Conservation (phyloP, 37 sponge, comb jelly and placozoan genomes). For the Sycon ciliatum region DNA sequence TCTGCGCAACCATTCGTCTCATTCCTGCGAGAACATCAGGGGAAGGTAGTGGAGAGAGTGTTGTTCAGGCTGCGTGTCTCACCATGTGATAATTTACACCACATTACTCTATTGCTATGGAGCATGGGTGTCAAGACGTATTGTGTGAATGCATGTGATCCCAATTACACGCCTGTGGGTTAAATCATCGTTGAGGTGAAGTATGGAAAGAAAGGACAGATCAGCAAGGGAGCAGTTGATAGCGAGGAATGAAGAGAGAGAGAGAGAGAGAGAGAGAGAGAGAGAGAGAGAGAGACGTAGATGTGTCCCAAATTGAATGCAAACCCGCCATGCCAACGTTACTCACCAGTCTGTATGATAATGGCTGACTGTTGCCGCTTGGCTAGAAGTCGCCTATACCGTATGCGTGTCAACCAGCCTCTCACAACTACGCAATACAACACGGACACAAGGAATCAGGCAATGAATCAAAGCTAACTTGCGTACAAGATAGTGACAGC, state of each 20-base stretch:
- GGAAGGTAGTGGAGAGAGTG: too few species aligned
- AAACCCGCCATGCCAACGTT: not conserved
- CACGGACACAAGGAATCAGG: not conserved
- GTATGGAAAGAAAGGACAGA: not conserved
- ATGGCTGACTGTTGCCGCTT: slow-evolving; percentile 29
- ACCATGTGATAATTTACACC: too few species aligned
- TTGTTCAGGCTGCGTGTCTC: too few species aligned
- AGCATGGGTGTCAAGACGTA: too few species aligned
- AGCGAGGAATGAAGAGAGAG: not conserved
- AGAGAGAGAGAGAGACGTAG: not conserved
- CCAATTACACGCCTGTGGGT: too few species aligned
- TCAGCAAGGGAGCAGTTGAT: not conserved
- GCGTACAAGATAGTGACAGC: slow-evolving; percentile 35
- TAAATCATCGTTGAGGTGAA: too few species aligned
- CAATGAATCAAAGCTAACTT: not conserved
- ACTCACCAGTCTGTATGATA: slow-evolving; percentile 41
- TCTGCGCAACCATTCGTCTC: too few species aligned
- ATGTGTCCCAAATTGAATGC: too few species aligned
- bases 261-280: not conserved
- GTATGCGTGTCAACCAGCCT: slow-evolving; percentile 15
- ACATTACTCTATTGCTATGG: too few species aligned
- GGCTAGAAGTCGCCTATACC: not conserved
- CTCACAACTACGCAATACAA: slow-evolving; percentile 21
- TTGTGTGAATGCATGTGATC: too few species aligned
- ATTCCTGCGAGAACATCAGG: too few species aligned